Evolutionary conservation across 2,113 vertebrate genomes (phyloP).

Genomic region (Casuarius casuarius): DNA sequence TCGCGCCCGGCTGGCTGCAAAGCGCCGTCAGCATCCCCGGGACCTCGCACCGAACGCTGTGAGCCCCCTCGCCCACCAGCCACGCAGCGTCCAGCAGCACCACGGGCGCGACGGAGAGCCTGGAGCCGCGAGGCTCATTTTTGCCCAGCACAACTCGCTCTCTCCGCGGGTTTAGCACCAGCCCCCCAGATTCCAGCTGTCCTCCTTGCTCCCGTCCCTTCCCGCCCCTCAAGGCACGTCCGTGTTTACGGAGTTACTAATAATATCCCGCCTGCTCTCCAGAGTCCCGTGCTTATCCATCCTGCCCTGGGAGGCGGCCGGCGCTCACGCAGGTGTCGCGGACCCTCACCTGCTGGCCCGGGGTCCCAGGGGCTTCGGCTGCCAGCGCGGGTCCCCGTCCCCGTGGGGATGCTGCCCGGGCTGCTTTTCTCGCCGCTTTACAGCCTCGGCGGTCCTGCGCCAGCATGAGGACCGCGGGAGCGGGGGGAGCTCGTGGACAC

Average conservation of each 20-base stretch:
- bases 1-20: neutral
- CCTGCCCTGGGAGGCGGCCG: neutral
- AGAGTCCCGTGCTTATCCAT: neutral
- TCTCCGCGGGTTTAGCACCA: neutral
- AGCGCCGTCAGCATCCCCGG: no score
- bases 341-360: neutral
- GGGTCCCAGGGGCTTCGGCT: neutral
- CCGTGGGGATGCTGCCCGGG: neutral
- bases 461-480: neutral
- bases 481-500: neutral
- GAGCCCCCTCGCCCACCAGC: neutral
- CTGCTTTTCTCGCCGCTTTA: neutral
- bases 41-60: neutral
- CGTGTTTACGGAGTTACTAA: neutral
- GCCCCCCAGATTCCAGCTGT: fast-evolving
- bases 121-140: neutral
- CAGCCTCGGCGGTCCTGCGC: neutral
- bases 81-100: fast-evolving
- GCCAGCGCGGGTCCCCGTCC: neutral
- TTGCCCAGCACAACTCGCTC: neutral
- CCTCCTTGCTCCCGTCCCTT: neutral
- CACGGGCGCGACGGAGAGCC: fast-evolving
- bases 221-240: fast-evolving
- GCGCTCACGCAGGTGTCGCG: neutral
- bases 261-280: neutral